A percentile compares a stretch with the other conserved stretches of the same genome.
These are phyloP conservation scores for Arctocebus calabarensis DNA, from an alignment of 2,797 vertebrate species.

Conservation along the genomic window DNA sequence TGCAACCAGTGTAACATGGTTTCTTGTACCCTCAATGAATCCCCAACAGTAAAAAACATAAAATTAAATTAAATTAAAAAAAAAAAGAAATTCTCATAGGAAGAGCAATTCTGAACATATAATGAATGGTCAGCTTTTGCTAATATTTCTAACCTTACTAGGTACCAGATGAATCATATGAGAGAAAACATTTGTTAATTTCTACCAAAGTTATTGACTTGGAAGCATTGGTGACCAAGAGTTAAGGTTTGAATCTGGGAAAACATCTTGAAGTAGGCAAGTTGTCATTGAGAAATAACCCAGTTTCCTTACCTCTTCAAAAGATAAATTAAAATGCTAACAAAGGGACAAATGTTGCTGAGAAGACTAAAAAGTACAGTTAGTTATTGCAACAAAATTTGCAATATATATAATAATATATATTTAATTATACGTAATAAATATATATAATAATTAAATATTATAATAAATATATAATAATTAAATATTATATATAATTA, in stretches of 20 bases:
- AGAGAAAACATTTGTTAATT: slow-evolving; percentile 12
- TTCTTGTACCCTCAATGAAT: no score
- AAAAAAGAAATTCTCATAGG: no score
- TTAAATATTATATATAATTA: neutral
- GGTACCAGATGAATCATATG: neutral
- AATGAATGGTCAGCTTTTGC: neutral
- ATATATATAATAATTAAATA: no score
- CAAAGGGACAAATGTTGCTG: neutral
- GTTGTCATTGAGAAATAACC: neutral
- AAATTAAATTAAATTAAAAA: no score
- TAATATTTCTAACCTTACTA: neutral
- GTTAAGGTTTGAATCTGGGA: neutral
- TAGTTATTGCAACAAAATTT: neutral
- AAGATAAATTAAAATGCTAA: neutral
- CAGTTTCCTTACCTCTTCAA: neutral
- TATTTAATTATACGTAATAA: no score
- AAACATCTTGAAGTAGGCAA: neutral
- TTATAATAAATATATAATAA: no score
- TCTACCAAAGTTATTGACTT: neutral
- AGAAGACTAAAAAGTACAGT: neutral
- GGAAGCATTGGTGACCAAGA: neutral
- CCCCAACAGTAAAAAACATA: no score
- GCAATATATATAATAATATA: neutral
- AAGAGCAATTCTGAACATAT: neutral
- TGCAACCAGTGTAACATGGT: no score